Evolutionary conservation across 35 echinoderm and acorn worm genomes (phyloP).

Genomic region (Anneissia japonica): DNA sequence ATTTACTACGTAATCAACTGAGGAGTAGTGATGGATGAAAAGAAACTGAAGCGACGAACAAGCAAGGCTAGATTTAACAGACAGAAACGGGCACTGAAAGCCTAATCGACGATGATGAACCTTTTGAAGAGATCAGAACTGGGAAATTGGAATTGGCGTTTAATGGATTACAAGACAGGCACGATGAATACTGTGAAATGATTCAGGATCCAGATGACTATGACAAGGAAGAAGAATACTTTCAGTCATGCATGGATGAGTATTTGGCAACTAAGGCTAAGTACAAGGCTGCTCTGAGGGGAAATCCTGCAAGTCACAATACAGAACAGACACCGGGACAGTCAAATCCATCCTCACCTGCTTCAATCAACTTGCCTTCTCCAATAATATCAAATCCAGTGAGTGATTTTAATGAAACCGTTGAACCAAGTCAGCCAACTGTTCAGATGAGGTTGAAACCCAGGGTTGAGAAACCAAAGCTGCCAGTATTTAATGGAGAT

Average conservation of each 20-base stretch:
- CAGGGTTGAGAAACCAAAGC: slow-evolving; percentile 61
- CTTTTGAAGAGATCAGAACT: not conserved
- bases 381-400: too few relatives aligned
- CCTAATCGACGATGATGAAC: not conserved
- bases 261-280: not conserved
- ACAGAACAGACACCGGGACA: too few relatives aligned
- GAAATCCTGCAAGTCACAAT: not conserved
- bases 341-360: not conserved
- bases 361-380: not conserved
- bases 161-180: not conserved
- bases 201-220: not conserved
- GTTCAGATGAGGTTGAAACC: not conserved
- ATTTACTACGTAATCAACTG: slow-evolving; percentile 7
- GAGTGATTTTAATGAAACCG: too few relatives aligned
- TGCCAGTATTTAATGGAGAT: slow-evolving; percentile 59
- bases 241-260: not conserved
- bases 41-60: slow-evolving; percentile 14
- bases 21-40: slow-evolving; percentile 13
- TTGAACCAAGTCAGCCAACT: not conserved
- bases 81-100: not conserved
- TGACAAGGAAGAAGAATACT: slow-evolving; percentile 4
- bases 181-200: slow-evolving; percentile 9
- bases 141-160: not conserved
- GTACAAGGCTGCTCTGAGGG: not conserved
- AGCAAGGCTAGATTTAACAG: slow-evolving; percentile 1